Evolutionary conservation across 2,797 vertebrate species (phyloP), one percentile per base, ranked within the genome.

Genomic region (Forpus xanthops): DNA sequence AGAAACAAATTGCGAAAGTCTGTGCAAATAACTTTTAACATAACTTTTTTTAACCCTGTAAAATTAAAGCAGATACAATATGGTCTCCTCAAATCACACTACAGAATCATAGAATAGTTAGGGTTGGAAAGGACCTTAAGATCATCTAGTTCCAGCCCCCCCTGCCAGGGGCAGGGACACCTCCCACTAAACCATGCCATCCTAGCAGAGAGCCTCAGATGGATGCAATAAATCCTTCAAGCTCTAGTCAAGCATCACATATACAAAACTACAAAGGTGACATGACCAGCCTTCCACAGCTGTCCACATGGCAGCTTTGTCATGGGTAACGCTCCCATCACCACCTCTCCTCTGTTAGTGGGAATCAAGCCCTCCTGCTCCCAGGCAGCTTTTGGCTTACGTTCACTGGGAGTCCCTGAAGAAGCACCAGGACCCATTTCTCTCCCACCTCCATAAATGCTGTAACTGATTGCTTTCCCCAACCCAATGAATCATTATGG

Each of bases 221-320:
- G 1, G 44, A 35, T 37, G 5, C 16, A 27, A 17, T 53, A 87
- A 87, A 53, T 58, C 31, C 58, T 79, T 5, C 10, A 79, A 15
- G 20, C 21, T 27, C 39, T 33, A 27, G n/a, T 55, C 35, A 52
- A 72, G 44, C 9, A 60, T 35, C 39, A 47, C 27, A 50, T 5
- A 8, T 15, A 67, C 30, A 27, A 2, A 4, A 18, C 25, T 68
- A 30, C 8, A 42, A 82, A 78, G 15, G 14, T 58, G 20, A n/a
- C 5, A 16, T 2, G 3, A 56, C 5, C 7, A 27, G 71, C 27
- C 18, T 82, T 39, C 7, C 9, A 45, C 9, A 49, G 10, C 30
- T 62, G 24, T 42, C 52, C 11, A 4, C 2, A 0, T 4, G 0
- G 1, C 11, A 74, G 4, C 1, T 19, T 8, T 45, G 8, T 33